These are phyloP conservation scores for Uropsilus gracilis DNA, from an alignment of 2,113 vertebrate species.

Conservation along the genomic window DNA sequence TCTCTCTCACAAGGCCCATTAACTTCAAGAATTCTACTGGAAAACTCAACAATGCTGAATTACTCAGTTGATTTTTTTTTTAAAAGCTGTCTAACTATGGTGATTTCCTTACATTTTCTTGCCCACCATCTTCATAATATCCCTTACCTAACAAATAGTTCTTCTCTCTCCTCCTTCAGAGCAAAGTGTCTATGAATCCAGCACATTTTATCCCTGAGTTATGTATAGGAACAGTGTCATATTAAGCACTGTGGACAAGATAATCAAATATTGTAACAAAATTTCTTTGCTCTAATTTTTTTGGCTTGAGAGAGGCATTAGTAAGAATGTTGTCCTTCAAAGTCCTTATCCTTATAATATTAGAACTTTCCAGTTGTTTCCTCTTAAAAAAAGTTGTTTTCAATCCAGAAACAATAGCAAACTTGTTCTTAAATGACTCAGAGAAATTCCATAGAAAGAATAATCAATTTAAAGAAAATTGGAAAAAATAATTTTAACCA, in stretches of 20 bases:
- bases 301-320: neutral
- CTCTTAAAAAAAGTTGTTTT: constrained; percentile 20
- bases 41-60: neutral
- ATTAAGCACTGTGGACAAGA: neutral
- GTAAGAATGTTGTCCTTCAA: neutral
- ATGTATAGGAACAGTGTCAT: neutral
- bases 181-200: neutral
- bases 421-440: constrained; percentile 2
- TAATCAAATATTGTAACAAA: neutral
- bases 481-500: constrained; percentile 18
- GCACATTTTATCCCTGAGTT: neutral
- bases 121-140: neutral
- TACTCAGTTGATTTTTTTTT: neutral
- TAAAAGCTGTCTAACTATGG: neutral
- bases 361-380: neutral
- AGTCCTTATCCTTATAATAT: neutral
- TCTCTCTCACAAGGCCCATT: neutral
- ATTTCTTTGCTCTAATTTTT: constrained; percentile 6
- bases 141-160: no score
- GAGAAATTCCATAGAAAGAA: neutral
- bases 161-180: neutral
- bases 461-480: neutral
- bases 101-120: neutral
- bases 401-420: constrained; percentile 30
- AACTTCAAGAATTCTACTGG: neutral